A percentile compares a stretch with the other conserved stretches of the same genome.
Conservation (phyloP, 2,797 vertebrate species). For the Vireo griseus region DNA sequence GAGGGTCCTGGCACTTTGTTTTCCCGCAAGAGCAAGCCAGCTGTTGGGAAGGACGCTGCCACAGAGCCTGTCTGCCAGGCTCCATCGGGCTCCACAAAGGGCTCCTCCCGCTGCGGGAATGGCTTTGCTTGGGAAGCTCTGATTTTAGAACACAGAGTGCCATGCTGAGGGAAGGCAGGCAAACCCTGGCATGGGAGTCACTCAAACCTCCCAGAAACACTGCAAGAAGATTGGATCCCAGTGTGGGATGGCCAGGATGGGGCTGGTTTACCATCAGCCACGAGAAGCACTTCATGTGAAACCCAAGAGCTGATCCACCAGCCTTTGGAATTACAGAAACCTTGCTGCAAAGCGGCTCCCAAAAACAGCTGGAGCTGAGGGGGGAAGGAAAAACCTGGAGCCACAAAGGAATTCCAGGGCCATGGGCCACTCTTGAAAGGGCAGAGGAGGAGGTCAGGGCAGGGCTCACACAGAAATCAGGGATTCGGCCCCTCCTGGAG, state of each 20-base stretch:
- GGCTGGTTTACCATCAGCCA: background rate
- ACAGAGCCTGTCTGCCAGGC: background rate
- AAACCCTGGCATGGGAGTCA: background rate
- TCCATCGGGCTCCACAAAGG: background rate
- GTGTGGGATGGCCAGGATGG: background rate
- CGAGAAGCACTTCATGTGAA: background rate
- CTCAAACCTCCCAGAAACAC: background rate
- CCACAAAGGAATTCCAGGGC: background rate
- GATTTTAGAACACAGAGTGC: background rate
- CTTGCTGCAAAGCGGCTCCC: fast-evolving
- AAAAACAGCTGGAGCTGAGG: background rate
- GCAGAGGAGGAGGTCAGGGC: background rate
- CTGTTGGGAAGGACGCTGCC: background rate
- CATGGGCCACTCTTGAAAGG: background rate
- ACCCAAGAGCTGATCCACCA: background rate
- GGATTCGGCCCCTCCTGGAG: background rate
- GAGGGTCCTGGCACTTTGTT: background rate
- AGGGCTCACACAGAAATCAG: background rate
- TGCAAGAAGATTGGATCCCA: background rate
- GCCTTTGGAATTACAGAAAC: background rate
- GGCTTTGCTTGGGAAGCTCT: background rate
- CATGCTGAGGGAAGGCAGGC: background rate
- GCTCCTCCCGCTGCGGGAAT: background rate
- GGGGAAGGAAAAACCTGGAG: background rate
- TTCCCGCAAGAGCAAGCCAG: background rate